phyloP scores from a whole-genome alignment of 1,140 invertebrate genomes.

The Pseudachorutes palmiensis region DNA sequence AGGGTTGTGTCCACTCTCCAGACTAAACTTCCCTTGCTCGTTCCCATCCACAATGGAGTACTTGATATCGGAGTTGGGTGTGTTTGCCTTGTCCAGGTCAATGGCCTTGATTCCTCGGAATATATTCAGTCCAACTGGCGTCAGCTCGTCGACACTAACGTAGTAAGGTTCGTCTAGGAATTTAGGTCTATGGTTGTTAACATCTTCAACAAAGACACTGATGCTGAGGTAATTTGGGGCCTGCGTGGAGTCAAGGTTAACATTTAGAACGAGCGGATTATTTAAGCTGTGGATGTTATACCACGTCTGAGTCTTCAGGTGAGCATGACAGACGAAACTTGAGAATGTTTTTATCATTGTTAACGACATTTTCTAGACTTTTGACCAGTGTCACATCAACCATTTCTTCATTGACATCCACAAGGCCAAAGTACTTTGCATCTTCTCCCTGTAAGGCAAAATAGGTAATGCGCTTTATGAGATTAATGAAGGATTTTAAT shows the following conservation, averaged over 20 bases:
- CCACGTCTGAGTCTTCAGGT: conserved; percentile 46
- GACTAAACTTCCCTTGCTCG: conserved; percentile 61
- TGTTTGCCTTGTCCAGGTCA: conserved; percentile 58
- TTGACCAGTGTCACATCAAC: conserved; percentile 62
- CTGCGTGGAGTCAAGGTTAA: too few species aligned
- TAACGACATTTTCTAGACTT: conserved; percentile 67
- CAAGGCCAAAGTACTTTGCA: conserved; percentile 59
- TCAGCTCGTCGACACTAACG: conserved; percentile 67
- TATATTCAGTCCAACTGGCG: conserved; percentile 65
- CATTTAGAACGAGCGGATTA: too few species aligned
- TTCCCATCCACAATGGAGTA: conserved; percentile 71
- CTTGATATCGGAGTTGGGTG: conserved; percentile 77
- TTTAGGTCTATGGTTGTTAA: conserved; percentile 39
- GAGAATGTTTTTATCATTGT: conserved; percentile 68
- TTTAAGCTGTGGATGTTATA: too few species aligned
- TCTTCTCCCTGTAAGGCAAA: conserved; percentile 51
- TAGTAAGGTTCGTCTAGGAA: conserved; percentile 67
- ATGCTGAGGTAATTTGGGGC: conserved; percentile 70
- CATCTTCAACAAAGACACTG: conserved; percentile 67
- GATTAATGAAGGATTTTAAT: not conserved
- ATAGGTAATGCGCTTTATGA: too few species aligned
- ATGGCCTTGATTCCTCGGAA: conserved; percentile 69
- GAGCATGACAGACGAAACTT: conserved; percentile 63
- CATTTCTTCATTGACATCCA: conserved; percentile 60
- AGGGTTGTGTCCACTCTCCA: conserved; percentile 60